Evolutionary conservation across 1,140 invertebrate genomes (phyloP).

Genomic region (Pectinophora gossypiella): DNA sequence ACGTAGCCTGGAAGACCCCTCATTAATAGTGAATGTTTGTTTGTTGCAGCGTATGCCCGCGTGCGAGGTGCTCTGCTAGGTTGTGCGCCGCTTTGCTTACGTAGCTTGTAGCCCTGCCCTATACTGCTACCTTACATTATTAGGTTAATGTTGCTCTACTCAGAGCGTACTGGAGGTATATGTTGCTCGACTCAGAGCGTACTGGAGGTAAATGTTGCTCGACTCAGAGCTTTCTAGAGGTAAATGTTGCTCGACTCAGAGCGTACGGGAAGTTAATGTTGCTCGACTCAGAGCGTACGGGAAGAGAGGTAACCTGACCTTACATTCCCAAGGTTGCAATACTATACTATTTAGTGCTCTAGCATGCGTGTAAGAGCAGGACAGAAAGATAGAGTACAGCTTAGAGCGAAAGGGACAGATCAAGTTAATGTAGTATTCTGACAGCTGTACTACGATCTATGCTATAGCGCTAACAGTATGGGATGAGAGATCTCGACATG

Average conservation of each 20-base stretch:
- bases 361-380: too few species aligned
- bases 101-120: neutral
- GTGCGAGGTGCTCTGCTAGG: slow-evolving; percentile 56
- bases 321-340: too few species aligned
- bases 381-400: too few species aligned
- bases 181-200: neutral
- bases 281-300: neutral
- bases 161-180: neutral
- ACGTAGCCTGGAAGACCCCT: neutral
- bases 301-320: too few species aligned
- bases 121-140: neutral
- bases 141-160: neutral
- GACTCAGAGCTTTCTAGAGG: neutral
- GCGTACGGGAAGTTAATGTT: neutral
- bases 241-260: neutral
- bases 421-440: too few species aligned
- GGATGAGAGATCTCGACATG: too few species aligned
- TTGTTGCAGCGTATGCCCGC: slow-evolving; percentile 35
- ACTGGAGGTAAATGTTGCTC: neutral
- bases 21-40: neutral
- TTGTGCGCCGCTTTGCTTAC: slow-evolving; percentile 38
- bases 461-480: too few species aligned
- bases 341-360: too few species aligned
- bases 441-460: too few species aligned
- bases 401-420: too few species aligned